A percentile compares a stretch with the other conserved stretches of the same genome.
phyloP scores from a whole-genome alignment of 2,113 vertebrate species.

The Vireo altiloquus region DNA sequence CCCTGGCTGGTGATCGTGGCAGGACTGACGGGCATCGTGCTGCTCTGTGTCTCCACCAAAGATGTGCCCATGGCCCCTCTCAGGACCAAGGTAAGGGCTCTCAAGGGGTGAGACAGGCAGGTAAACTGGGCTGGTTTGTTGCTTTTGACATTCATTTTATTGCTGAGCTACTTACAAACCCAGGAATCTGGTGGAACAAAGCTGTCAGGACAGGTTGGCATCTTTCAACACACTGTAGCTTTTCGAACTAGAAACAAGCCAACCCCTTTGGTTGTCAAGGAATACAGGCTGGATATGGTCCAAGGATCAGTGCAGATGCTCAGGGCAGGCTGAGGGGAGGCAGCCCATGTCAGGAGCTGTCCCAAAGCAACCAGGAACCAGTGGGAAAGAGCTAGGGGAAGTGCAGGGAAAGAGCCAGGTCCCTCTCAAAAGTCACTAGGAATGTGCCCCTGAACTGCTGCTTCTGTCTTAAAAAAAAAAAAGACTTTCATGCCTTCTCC shows the following conservation, averaged over 20 bases:
- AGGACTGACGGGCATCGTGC: conserved; percentile 41
- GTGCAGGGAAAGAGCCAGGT: not conserved
- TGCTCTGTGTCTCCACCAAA: conserved; percentile 55
- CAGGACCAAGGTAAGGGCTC: conserved; percentile 46
- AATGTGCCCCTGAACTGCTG: not conserved
- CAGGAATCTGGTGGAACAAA: not conserved
- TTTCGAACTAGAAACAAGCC: not conserved
- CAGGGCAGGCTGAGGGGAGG: not conserved
- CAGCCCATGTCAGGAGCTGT: not conserved
- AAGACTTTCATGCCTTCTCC: not conserved
- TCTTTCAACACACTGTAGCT: not conserved
- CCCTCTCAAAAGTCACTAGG: not conserved
- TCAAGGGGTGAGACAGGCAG: fast-evolving
- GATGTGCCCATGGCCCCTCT: not conserved
- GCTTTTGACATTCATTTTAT: not conserved
- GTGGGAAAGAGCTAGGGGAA: no score
- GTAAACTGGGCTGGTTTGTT: not conserved
- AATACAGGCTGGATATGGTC: not conserved
- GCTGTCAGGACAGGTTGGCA: not conserved
- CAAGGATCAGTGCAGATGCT: not conserved
- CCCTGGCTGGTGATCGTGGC: conserved; percentile 57
- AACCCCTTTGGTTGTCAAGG: not conserved
- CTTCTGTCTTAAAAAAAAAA: not conserved
- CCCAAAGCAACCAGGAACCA: not conserved
- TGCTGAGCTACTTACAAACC: not conserved